Percentiles rank a stretch among this genome's conserved stretches.
Evolutionary conservation across 2,888 invertebrate species (phyloP).

Genomic region (Eristalis tenax): DNA sequence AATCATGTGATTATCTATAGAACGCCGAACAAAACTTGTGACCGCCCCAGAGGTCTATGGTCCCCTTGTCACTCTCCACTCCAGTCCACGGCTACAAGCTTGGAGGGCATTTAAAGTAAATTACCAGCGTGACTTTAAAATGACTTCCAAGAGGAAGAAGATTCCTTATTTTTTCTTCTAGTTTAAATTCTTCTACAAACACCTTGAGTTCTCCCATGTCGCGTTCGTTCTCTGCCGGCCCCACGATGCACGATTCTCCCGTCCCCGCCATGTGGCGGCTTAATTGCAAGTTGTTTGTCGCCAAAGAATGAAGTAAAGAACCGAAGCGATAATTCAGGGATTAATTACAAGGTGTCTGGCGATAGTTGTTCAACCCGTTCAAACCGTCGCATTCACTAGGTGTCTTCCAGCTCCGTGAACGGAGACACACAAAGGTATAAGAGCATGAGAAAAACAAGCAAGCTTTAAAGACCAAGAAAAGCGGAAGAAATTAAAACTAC

Average conservation of each 20-base stretch:
- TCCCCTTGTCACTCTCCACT: not conserved
- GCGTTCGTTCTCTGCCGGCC: conserved; percentile 3
- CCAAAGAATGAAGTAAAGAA: conserved; percentile 57
- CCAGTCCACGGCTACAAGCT: not conserved
- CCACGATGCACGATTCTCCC: not conserved
- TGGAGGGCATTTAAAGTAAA: conserved; percentile 25
- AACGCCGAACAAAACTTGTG: too few species aligned
- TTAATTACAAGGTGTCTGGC: conserved; percentile 68
- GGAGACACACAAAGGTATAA: not conserved
- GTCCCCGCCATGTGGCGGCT: conserved; percentile 15
- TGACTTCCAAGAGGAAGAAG: not conserved
- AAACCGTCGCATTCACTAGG: not conserved
- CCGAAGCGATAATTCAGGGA: conserved; percentile 69
- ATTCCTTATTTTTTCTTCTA: not conserved
- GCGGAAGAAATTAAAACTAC: conserved; percentile 60
- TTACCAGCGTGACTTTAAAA: conserved; percentile 33
- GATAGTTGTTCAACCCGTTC: conserved; percentile 40
- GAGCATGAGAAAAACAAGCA: not conserved
- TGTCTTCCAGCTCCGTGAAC: not conserved
- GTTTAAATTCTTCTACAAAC: conserved; percentile 38
- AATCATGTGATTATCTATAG: too few species aligned
- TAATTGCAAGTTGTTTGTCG: conserved; percentile 70
- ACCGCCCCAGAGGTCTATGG: too few species aligned
- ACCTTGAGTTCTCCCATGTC: conserved; percentile 22
- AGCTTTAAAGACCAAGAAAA: conserved; percentile 32